Conservation (phyloP, 2,888 invertebrate genomes). For the Torymus aiolomorphi region DNA sequence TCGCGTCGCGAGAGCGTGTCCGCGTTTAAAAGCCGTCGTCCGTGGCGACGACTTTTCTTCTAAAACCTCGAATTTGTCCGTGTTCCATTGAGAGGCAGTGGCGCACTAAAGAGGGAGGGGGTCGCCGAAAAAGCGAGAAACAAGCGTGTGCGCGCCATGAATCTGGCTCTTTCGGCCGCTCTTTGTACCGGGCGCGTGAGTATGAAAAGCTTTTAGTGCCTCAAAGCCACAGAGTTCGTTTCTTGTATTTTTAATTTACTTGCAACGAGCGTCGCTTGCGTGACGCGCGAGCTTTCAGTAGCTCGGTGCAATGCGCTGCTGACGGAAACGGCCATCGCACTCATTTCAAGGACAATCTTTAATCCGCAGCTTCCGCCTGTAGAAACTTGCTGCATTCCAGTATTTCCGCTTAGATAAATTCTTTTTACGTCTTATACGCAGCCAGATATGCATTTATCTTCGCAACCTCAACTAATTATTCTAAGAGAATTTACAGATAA, state of each 20-base stretch:
- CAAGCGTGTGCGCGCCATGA: constrained; percentile 15
- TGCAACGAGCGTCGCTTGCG: constrained; percentile 5
- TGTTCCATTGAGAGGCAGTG: constrained; percentile 52
- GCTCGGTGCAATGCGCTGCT: neutral
- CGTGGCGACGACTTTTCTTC: constrained; percentile 53
- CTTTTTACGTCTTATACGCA: too few relatives aligned
- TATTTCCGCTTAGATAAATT: too few relatives aligned
- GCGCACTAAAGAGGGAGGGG: constrained; percentile 10
- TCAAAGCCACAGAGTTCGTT: constrained; percentile 53
- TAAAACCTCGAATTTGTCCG: constrained; percentile 63
- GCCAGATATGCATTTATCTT: too few relatives aligned
- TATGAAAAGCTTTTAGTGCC: constrained; percentile 64
- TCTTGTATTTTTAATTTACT: constrained; percentile 62
- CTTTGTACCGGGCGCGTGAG: constrained; percentile 27
- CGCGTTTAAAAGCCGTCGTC: constrained; percentile 52
- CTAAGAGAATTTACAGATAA: too few relatives aligned
- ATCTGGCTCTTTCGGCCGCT: constrained; percentile 5
- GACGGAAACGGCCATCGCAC: constrained; percentile 32
- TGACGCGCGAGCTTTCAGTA: constrained; percentile 9
- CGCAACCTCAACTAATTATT: too few relatives aligned
- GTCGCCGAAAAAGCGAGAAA: constrained; percentile 25
- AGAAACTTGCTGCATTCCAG: too few relatives aligned
- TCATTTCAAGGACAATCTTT: constrained; percentile 32
- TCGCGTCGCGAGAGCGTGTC: constrained; percentile 23
- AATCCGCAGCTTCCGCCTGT: constrained; percentile 32